These are phyloP conservation scores for Megalopta genalis DNA, from an alignment of 1,140 invertebrate species.

Conservation along the genomic window DNA sequence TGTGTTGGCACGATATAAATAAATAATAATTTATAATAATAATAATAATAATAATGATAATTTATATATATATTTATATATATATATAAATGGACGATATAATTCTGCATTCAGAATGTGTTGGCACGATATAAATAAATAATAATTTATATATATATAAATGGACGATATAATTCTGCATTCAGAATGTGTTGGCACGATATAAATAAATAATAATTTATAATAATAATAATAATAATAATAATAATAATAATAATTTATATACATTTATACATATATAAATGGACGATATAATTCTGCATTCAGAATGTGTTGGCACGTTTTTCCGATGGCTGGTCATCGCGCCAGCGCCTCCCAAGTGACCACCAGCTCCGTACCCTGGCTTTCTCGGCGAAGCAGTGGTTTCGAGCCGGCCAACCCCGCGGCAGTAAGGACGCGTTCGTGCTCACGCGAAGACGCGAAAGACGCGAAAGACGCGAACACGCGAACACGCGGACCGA, in stretches of 20 bases:
- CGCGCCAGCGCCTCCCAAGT: conserved; percentile 58
- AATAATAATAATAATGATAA: too few species aligned
- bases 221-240: too few species aligned
- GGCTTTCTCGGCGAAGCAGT: conserved; percentile 51
- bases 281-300: too few species aligned
- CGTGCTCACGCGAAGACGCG: conserved; percentile 76
- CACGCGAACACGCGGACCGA: conserved; percentile 27
- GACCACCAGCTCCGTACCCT: conserved; percentile 50
- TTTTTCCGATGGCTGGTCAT: conserved; percentile 67
- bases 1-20: neutral
- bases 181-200: neutral
- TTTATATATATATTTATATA: too few species aligned
- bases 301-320: neutral
- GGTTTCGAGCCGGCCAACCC: conserved; percentile 61
- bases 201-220: too few species aligned
- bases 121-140: neutral
- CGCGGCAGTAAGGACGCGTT: conserved; percentile 77
- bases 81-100: too few species aligned
- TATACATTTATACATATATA: too few species aligned
- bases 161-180: neutral
- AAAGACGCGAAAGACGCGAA: conserved; percentile 60
- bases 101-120: neutral
- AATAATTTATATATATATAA: too few species aligned
- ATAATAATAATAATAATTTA: too few species aligned
- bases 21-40: too few species aligned